phyloP scores from a whole-genome alignment of 2,113 vertebrate genomes.

The Halichoerus grypus region DNA sequence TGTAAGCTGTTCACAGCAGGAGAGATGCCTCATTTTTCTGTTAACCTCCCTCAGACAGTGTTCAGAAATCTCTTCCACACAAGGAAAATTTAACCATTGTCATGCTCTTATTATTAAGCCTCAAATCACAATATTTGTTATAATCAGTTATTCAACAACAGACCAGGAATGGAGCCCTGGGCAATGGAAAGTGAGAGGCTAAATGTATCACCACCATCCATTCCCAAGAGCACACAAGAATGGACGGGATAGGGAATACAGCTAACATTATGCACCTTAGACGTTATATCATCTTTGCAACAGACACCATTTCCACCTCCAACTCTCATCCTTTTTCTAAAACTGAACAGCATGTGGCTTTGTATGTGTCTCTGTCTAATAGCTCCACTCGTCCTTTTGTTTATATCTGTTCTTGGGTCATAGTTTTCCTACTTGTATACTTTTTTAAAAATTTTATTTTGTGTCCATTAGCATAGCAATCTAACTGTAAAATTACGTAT shows the following conservation, averaged over 20 bases:
- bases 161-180: neutral
- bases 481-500: neutral
- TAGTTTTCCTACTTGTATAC: neutral
- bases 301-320: neutral
- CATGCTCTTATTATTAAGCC: neutral
- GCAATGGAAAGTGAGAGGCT: neutral
- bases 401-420: neutral
- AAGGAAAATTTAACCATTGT: neutral
- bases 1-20: neutral
- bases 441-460: neutral
- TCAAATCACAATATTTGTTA: neutral
- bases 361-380: neutral
- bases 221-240: neutral
- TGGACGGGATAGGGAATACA: rapidly evolving
- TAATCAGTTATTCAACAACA: neutral
- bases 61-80: neutral
- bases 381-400: neutral
- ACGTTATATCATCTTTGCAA: neutral
- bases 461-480: neutral
- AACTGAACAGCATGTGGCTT: neutral
- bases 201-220: neutral
- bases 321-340: neutral
- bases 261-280: neutral
- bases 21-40: neutral
- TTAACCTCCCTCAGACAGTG: neutral